Evolutionary conservation across 2,888 invertebrate genomes (phyloP).

Genomic region (Escarpia spicata): DNA sequence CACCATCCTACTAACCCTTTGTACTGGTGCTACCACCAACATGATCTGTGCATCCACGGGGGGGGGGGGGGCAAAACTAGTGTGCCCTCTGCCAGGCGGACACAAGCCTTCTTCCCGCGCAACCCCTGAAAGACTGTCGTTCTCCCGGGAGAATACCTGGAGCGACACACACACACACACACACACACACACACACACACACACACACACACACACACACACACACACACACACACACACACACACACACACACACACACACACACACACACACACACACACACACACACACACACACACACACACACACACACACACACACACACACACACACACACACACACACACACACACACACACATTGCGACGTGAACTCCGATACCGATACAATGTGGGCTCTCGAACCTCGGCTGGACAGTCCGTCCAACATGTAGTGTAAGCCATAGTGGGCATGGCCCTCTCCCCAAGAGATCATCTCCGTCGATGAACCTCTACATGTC

Average conservation of each 20-base stretch:
- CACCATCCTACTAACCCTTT: too few species aligned
- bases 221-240: neutral
- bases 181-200: neutral
- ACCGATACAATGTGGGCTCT: neutral
- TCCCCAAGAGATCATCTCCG: neutral
- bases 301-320: neutral
- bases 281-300: neutral
- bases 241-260: neutral
- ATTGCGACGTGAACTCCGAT: neutral
- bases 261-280: neutral
- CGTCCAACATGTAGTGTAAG: neutral
- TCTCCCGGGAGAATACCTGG: neutral
- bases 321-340: neutral
- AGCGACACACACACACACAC: neutral
- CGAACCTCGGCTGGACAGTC: neutral
- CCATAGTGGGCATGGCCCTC: slow-evolving; percentile 3
- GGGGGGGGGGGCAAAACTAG: neutral
- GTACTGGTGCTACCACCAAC: too few species aligned
- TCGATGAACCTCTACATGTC: neutral
- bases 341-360: neutral
- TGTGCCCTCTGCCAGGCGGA: neutral
- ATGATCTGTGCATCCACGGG: too few species aligned
- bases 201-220: neutral
- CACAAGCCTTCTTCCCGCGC: slow-evolving; percentile 17
- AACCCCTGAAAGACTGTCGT: neutral